Base-by-base conservation (phyloP, 2,797 vertebrate genomes). In the Hydrolagus colliei region DNA sequence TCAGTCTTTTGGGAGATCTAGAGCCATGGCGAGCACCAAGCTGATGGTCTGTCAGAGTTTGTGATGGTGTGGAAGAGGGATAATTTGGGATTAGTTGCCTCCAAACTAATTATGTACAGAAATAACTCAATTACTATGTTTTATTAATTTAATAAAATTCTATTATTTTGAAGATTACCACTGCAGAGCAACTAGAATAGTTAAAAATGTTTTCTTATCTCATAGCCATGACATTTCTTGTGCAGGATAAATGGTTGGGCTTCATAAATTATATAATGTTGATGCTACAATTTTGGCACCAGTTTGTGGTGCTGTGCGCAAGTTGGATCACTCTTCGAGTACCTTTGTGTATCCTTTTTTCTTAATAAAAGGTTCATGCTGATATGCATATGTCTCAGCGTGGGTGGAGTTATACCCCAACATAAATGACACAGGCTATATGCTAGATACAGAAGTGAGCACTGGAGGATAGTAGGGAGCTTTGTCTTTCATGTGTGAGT, bases 141-240 rank as follows among this genome's bases (percentile, higher is more conserved):
- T 65, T 14, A 65, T 80, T 80, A 13, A 65, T 9, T 32, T 65
- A 65, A 80, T 80, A 32, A 80, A 27, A 65, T n/a, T 80, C 65
- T n/a, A 12, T 4, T 27, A 13, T 32, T 27, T 12, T 12, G 7
- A 80, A 6, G 62, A 80, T 80, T 80, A 65, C 6, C 4, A 16
- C 61, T 16, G 41, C 1, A 16, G 61, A 27, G 22, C 62, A 79
- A 9, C 9, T 59, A n/a, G 59, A 41, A n/a, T n/a, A n/a, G 20
- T n/a, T 3, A n/a, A 6, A n/a, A 20, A 61, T 62, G 6, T 22
- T 63, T 16, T 79, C 77, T 63, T 11, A 16, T 79, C 61, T 16
- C 65, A 62, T 27, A 16, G 6, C 22, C 22, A 16, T 12, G 18
- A 63, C 3, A 14, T 65, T 65, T 65, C 27, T 32, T 80, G 22